Evolutionary conservation across 2,113 vertebrate species (phyloP).

Genomic region (Trinectes maculatus): DNA sequence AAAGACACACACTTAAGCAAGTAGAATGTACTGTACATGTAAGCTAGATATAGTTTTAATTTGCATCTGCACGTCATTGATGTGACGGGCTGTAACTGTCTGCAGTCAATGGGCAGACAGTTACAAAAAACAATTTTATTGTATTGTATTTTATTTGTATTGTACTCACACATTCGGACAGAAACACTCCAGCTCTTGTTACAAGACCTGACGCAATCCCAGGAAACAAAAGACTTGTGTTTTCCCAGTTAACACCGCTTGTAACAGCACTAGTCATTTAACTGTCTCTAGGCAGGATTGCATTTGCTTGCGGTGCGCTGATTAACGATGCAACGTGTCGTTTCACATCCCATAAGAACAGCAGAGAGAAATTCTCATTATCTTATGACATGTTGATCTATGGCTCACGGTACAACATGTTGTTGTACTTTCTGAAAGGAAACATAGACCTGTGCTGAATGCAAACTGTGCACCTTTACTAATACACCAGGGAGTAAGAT

Average conservation of each 20-base stretch:
- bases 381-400: conserved; percentile 52
- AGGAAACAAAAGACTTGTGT: conserved; percentile 64
- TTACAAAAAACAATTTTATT: conserved; percentile 45
- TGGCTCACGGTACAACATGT: conserved; percentile 31
- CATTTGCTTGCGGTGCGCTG: conserved; percentile 73
- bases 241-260: conserved; percentile 55
- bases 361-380: conserved; percentile 62
- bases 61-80: conserved; percentile 28
- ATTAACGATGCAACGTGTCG: conserved; percentile 76
- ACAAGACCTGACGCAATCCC: conserved; percentile 72
- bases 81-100: conserved; percentile 14
- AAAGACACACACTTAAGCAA: background rate
- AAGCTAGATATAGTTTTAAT: background rate
- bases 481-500: background rate
- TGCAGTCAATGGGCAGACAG: conserved; percentile 27
- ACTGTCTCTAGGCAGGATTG: conserved; percentile 67
- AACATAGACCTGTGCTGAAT: conserved; percentile 16
- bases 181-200: conserved; percentile 36
- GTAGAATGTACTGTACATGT: background rate
- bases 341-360: conserved; percentile 63
- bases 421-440: conserved; percentile 20
- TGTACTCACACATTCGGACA: conserved; percentile 23
- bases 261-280: conserved; percentile 59
- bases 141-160: no score
- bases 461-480: background rate